phyloP scores from a whole-genome alignment of 2,797 vertebrate species.

The Amblyraja radiata region DNA sequence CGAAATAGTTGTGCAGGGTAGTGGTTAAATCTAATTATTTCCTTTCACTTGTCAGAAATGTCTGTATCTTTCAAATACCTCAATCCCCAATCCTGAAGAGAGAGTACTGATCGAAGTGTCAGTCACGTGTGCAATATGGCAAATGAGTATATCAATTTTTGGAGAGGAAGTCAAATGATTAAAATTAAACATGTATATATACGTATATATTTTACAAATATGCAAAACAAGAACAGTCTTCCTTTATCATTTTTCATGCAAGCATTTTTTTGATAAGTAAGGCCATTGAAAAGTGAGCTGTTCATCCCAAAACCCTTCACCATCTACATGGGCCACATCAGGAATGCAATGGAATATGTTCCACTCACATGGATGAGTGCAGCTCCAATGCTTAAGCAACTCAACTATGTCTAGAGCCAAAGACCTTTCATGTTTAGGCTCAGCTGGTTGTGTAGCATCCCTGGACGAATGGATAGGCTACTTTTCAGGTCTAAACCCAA shows the following conservation, averaged over 20 bases:
- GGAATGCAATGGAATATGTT: too few relatives aligned
- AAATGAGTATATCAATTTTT: too few relatives aligned
- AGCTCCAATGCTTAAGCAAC: too few relatives aligned
- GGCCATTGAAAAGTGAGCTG: background rate
- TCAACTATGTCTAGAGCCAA: too few relatives aligned
- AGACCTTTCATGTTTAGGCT: too few relatives aligned
- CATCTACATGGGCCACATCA: too few relatives aligned
- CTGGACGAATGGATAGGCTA: too few relatives aligned
- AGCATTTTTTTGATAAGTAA: background rate
- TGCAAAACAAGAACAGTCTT: background rate
- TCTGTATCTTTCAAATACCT: background rate
- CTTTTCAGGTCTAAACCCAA: too few relatives aligned
- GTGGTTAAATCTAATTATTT: too few relatives aligned
- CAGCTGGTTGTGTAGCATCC: too few relatives aligned
- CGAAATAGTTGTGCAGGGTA: too few relatives aligned
- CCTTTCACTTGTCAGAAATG: background rate
- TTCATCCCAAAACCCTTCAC: background rate
- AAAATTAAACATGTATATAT: background rate
- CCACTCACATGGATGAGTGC: too few relatives aligned
- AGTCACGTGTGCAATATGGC: background rate
- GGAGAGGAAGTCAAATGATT: background rate
- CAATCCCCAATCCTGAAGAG: background rate
- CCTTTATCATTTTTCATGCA: background rate
- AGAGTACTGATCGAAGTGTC: background rate
- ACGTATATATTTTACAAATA: background rate